A percentile compares a stretch with the other conserved stretches of the same genome.
These are phyloP conservation scores for Papilio helenus DNA, from an alignment of 1,140 invertebrate species.

Conservation along the genomic window DNA sequence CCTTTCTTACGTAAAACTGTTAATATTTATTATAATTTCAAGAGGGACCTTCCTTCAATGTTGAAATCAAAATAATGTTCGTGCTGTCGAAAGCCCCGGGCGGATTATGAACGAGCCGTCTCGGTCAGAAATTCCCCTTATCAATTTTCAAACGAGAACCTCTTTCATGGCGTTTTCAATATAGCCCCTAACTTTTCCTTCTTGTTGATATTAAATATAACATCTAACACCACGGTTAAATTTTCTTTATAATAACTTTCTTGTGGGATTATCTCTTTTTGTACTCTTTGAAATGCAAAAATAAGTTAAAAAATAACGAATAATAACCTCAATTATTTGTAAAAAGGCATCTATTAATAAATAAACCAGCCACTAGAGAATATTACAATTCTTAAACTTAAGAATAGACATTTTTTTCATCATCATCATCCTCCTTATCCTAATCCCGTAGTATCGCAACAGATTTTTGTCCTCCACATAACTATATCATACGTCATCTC, in stretches of 20 bases:
- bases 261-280: background rate
- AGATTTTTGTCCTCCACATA: too few relatives aligned
- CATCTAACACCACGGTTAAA: background rate
- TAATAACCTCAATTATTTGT: too few relatives aligned
- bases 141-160: conserved; percentile 13
- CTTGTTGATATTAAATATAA: background rate
- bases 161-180: conserved; percentile 20
- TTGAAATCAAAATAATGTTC: conserved; percentile 1
- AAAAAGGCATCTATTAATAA: too few relatives aligned
- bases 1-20: too few relatives aligned
- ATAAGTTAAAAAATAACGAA: background rate
- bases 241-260: background rate
- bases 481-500: too few relatives aligned
- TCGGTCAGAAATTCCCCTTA: conserved; percentile 26
- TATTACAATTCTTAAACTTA: too few relatives aligned
- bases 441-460: too few relatives aligned
- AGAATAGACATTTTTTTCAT: too few relatives aligned
- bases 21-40: background rate
- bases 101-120: conserved; percentile 26
- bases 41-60: background rate
- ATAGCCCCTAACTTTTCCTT: background rate
- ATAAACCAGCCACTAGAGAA: too few relatives aligned
- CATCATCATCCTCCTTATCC: too few relatives aligned
- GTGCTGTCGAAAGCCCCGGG: background rate
- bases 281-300: background rate